These are phyloP conservation scores for Sabatieria punctata DNA, from an alignment of 2,888 invertebrate species.

Conservation along the genomic window DNA sequence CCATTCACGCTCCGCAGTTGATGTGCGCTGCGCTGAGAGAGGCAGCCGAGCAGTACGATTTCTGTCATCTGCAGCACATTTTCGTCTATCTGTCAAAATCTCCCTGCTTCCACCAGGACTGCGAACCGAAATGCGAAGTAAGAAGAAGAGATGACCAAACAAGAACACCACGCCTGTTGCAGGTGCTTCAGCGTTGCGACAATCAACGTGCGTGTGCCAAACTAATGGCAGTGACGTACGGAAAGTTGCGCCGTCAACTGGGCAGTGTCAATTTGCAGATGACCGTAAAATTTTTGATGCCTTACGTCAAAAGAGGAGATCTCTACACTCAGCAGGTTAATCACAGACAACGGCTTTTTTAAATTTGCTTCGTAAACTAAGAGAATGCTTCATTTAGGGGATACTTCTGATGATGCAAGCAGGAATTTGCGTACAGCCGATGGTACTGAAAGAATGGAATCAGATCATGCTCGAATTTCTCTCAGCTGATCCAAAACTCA, in stretches of 20 bases:
- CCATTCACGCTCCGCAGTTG: constrained; percentile 2
- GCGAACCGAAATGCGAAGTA: constrained; percentile 9
- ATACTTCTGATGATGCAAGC: constrained; percentile 6
- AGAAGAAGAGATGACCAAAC: too few relatives aligned
- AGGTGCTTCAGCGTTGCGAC: not conserved
- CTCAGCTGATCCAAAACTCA: too few relatives aligned
- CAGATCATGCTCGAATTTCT: too few relatives aligned
- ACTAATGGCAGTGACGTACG: not conserved
- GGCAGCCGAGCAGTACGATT: too few relatives aligned
- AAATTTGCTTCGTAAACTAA: not conserved
- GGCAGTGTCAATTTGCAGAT: constrained; percentile 2
- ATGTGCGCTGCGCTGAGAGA: too few relatives aligned
- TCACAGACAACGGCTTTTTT: constrained; percentile 3
- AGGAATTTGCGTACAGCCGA: constrained; percentile 10
- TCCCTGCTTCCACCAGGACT: constrained; percentile 10
- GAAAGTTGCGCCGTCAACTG: constrained; percentile 4
- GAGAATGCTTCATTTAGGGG: not conserved
- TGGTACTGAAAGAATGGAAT: constrained; percentile 10
- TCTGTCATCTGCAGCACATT: constrained; percentile 5
- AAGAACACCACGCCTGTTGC: too few relatives aligned
- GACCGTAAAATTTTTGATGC: constrained; percentile 9
- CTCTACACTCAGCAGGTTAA: constrained; percentile 8
- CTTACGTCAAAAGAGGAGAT: constrained; percentile 9
- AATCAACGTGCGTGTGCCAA: constrained; percentile 3
- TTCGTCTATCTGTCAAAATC: constrained; percentile 7